These are phyloP conservation scores for Aphis craccivora DNA, from an alignment of 1,140 invertebrate genomes.

Conservation along the genomic window DNA sequence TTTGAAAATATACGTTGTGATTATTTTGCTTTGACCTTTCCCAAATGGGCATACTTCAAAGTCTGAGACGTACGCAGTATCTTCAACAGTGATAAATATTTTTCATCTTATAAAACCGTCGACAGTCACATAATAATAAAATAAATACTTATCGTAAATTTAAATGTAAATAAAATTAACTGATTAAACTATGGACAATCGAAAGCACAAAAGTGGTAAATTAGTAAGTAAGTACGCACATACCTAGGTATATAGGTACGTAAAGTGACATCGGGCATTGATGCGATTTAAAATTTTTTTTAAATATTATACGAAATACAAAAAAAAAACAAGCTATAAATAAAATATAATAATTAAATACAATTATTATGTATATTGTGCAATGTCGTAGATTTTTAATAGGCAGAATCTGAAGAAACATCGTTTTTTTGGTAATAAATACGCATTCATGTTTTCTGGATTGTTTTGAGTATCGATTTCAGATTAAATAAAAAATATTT, in stretches of 20 bases:
- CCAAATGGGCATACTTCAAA: background rate
- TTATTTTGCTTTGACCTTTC: slow-evolving; percentile 8
- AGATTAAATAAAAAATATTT: background rate
- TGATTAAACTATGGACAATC: background rate
- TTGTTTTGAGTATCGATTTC: background rate
- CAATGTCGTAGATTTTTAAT: background rate
- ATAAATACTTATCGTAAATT: background rate
- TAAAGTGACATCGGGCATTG: background rate
- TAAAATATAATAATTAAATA: background rate
- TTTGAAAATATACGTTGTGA: background rate
- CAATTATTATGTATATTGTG: background rate
- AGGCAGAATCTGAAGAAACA: background rate
- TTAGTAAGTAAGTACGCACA: too few species aligned
- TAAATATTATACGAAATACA: background rate
- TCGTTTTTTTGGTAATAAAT: background rate
- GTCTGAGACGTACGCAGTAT: background rate
- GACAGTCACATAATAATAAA: background rate
- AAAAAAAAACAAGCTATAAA: background rate
- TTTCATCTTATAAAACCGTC: background rate
- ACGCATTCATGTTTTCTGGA: background rate
- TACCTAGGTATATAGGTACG: background rate
- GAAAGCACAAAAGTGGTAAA: background rate
- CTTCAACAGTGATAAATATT: background rate
- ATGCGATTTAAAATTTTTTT: background rate
- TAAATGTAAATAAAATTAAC: background rate